phyloP scores from a whole-genome alignment of 2,888 invertebrate species.

The Cloeon dipterum region DNA sequence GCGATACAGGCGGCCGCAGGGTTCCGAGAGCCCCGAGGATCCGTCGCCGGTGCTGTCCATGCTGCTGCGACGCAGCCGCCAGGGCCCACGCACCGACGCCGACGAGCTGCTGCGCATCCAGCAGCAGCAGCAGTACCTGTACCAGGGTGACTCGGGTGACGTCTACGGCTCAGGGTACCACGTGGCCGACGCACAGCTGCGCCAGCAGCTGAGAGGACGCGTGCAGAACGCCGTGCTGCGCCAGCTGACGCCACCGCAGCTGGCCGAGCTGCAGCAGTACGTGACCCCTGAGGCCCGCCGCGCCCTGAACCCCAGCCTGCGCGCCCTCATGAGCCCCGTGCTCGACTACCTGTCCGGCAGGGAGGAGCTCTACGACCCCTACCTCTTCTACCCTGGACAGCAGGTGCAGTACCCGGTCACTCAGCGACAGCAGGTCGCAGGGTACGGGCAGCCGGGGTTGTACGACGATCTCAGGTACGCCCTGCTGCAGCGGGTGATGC shows the following conservation, averaged over 20 bases:
- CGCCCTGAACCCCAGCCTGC: no score
- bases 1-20: neutral
- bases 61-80: neutral
- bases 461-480: neutral
- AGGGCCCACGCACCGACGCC: neutral
- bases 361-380: no score
- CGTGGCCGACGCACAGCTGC: neutral
- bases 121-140: constrained; percentile 21
- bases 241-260: neutral
- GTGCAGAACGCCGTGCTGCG: neutral
- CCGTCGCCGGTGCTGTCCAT: neutral
- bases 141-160: constrained; percentile 43
- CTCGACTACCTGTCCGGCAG: neutral
- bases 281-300: neutral
- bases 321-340: neutral
- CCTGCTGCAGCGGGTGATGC: neutral
- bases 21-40: neutral
- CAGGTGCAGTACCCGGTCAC: no score
- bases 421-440: neutral
- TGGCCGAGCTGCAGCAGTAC: neutral
- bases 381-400: neutral
- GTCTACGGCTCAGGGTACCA: constrained; percentile 30
- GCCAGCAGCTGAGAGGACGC: neutral
- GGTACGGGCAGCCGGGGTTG: neutral
- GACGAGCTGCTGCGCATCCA: constrained; percentile 22